Evolutionary conservation across 2,113 vertebrate species (phyloP).

Genomic region (Chroicocephalus ridibundus): DNA sequence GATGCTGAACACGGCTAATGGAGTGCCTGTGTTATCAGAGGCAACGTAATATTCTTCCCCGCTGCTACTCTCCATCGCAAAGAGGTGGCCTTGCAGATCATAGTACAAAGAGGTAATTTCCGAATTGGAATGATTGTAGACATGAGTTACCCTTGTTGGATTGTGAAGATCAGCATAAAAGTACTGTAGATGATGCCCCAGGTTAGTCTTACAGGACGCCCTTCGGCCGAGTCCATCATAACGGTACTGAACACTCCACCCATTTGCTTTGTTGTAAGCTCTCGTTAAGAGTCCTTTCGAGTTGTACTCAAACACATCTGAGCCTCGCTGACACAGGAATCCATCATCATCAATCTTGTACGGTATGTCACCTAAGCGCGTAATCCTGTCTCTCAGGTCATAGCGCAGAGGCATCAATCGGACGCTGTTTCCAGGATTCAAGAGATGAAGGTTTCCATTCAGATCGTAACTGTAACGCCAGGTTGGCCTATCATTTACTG

Average conservation of each 20-base stretch:
- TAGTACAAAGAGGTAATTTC: constrained; percentile 97
- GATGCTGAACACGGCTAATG: constrained; percentile 96
- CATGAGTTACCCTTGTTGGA: constrained; percentile 90
- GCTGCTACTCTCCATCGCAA: constrained; percentile 98
- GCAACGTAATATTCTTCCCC: constrained; percentile 97
- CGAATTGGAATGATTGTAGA: constrained; percentile 98
- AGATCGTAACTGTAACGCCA: constrained; percentile 99
- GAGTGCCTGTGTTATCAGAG: constrained; percentile 96
- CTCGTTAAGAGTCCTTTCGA: constrained; percentile 94
- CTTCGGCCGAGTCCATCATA: constrained; percentile 93
- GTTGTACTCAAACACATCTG: constrained; percentile 95
- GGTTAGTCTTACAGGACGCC: constrained; percentile 94
- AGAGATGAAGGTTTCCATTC: constrained; percentile 94
- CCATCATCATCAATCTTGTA: constrained; percentile 96
- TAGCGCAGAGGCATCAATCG: constrained; percentile 93
- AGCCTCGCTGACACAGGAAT: constrained; percentile 90
- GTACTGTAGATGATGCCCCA: constrained; percentile 96
- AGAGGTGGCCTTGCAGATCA: constrained; percentile 96
- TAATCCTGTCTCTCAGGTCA: constrained; percentile 94
- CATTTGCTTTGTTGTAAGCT: constrained; percentile 90
- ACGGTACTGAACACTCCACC: constrained; percentile 95
- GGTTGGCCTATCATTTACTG: constrained; percentile 96
- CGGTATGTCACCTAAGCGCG: constrained; percentile 91
- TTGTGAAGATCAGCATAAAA: constrained; percentile 98
- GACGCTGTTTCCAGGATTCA: constrained; percentile 93